Base-by-base conservation (phyloP, 2,113 vertebrate species). In the Ptyas mucosa region DNA sequence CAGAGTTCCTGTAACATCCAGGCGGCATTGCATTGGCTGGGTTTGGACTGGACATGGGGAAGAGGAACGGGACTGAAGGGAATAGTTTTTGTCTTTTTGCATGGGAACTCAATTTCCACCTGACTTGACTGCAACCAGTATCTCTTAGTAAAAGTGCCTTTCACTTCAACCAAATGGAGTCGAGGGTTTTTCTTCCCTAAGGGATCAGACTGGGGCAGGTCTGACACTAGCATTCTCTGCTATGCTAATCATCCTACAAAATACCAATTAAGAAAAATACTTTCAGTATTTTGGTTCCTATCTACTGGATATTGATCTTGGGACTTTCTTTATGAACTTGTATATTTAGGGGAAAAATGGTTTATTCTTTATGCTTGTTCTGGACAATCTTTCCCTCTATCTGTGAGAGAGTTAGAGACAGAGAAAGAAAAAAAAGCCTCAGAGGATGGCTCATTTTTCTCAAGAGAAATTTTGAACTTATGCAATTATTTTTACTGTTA, bases 401-500 rank as follows among this genome's bases (percentile, higher is more conserved):
- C 69, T 61, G 53, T 29, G 89, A 91, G 95, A 54, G 55, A 53
- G 1, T n/a, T 15, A n/a, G 69, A 75, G 69, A 34, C 2, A 75
- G n/a, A 75, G 15, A 39, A 39, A 69, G 10, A 4, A 29, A 64
- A 75, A 69, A 34, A 34, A 75, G 2, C 14, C 14, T 8, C 69
- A 3, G n/a, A 81, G 15, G 34, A 20, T 51, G 43, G 93, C 55
- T 69, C 89, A 49, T 88, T 53, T 53, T 93, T 39, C 88, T 49
- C 88, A 91, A 90, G 39, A 93, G 54, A 26, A 93, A 92, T 92
- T 55, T 89, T 94, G 95, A 53, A 46, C 58, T 6, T 15, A 12
- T 8, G 58, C 90, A 61, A 94, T 93, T 20, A 92, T 54, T 93
- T 53, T 34, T 20, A 39, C 94, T 87, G 95, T n/a, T 92, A 89